These are phyloP conservation scores for Sinocyclocheilus anophthalmus DNA, from an alignment of 2,113 vertebrate species.

Conservation along the genomic window DNA sequence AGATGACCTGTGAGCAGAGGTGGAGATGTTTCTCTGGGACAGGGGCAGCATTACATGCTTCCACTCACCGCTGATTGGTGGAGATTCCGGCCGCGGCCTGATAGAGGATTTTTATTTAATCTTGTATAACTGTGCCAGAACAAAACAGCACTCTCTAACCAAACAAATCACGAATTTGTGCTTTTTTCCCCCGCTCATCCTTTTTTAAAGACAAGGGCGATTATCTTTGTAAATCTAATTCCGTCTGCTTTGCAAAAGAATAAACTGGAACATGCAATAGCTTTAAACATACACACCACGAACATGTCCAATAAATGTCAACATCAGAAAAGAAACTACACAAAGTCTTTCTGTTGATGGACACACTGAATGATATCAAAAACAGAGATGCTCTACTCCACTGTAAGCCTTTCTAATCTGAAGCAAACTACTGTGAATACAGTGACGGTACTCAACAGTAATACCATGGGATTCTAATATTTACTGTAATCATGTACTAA, in stretches of 20 bases:
- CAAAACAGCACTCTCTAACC: constrained; percentile 60
- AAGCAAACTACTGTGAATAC: background rate
- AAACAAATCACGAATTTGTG: constrained; percentile 57
- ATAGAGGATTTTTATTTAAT: constrained; percentile 69
- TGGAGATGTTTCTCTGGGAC: constrained; percentile 72
- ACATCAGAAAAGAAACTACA: background rate
- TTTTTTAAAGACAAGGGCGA: constrained; percentile 47
- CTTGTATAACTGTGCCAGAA: constrained; percentile 52
- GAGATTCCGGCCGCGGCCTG: constrained; percentile 62
- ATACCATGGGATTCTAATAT: background rate
- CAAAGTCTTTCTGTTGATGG: background rate
- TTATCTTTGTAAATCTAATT: constrained; percentile 47
- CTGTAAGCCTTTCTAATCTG: background rate
- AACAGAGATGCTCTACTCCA: background rate
- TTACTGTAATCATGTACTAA: background rate
- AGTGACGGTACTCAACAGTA: background rate
- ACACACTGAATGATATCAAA: background rate
- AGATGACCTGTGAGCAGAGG: constrained; percentile 19
- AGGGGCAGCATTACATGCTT: constrained; percentile 85
- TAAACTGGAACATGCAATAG: background rate
- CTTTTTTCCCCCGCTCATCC: constrained; percentile 9
- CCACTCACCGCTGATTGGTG: constrained; percentile 68
- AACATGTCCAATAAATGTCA: background rate
- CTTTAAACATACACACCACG: background rate
- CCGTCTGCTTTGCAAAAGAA: constrained; percentile 10